Conservation (phyloP, 2,888 invertebrate species). For the Spialia ferax region DNA sequence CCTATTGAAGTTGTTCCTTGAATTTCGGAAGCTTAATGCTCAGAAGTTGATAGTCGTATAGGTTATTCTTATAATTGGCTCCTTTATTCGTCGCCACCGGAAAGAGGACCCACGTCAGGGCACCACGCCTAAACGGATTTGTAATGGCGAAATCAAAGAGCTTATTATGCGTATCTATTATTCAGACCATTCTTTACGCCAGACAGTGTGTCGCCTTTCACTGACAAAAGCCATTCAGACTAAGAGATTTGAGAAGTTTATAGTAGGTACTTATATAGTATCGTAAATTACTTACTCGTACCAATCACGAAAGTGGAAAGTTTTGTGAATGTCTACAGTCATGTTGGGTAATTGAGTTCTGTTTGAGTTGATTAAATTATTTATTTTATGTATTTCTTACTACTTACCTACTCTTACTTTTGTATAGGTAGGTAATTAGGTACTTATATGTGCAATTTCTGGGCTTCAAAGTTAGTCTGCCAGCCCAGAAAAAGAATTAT, state of each 20-base stretch:
- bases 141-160: slow-evolving; percentile 69
- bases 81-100: slow-evolving; percentile 74
- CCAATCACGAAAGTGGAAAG: slow-evolving; percentile 17
- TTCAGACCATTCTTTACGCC: slow-evolving; percentile 55
- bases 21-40: slow-evolving; percentile 78
- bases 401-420: no score
- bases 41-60: slow-evolving; percentile 60
- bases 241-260: slow-evolving; percentile 26
- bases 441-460: no score
- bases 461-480: no score
- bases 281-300: slow-evolving; percentile 5
- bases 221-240: slow-evolving; percentile 39
- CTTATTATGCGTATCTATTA: slow-evolving; percentile 61
- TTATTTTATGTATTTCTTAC: no score
- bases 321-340: slow-evolving; percentile 1
- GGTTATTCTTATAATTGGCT: slow-evolving; percentile 80
- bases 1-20: slow-evolving; percentile 66
- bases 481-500: no score
- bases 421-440: no score
- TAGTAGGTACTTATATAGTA: not conserved
- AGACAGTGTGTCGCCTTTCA: slow-evolving; percentile 77
- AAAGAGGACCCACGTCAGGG: slow-evolving; percentile 79
- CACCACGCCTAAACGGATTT: slow-evolving; percentile 77
- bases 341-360: not conserved
- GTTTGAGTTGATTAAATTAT: not conserved